Percentiles rank a stretch among this genome's conserved stretches.
These are phyloP conservation scores for Limnephilus lunatus DNA, from an alignment of 2,888 invertebrate species.

Conservation along the genomic window DNA sequence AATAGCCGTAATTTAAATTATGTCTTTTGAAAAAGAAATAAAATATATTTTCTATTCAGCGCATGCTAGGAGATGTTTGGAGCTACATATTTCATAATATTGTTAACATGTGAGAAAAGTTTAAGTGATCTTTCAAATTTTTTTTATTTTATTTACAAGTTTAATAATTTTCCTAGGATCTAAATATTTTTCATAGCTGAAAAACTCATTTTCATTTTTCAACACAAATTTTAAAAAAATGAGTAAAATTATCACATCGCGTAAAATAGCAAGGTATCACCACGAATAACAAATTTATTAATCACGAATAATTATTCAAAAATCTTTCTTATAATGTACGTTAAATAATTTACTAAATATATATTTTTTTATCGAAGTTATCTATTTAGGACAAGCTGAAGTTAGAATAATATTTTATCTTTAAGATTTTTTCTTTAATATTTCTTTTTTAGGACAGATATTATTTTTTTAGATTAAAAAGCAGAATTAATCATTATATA, in stretches of 20 bases:
- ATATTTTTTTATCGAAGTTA: neutral
- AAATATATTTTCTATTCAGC: too few relatives aligned
- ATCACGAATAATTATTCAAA: neutral
- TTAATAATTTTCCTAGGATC: too few relatives aligned
- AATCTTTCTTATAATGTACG: neutral
- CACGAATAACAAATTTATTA: neutral
- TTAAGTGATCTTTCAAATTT: too few relatives aligned
- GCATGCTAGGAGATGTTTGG: too few relatives aligned
- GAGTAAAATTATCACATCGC: too few relatives aligned
- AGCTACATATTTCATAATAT: too few relatives aligned
- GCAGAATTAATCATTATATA: neutral
- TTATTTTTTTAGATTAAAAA: neutral
- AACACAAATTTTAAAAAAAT: too few relatives aligned
- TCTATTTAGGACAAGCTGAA: neutral
- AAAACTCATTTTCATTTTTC: too few relatives aligned
- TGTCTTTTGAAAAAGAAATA: neutral
- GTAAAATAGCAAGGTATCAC: neutral
- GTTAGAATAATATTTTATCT: neutral
- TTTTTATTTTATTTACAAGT: too few relatives aligned
- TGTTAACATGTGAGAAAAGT: too few relatives aligned
- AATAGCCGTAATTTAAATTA: neutral
- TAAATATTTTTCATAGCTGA: too few relatives aligned
- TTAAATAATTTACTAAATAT: neutral
- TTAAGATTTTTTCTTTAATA: neutral
- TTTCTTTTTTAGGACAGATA: neutral